Evolutionary conservation across 2,113 vertebrate genomes (phyloP).

Genomic region (Tricholaema leucomelas): DNA sequence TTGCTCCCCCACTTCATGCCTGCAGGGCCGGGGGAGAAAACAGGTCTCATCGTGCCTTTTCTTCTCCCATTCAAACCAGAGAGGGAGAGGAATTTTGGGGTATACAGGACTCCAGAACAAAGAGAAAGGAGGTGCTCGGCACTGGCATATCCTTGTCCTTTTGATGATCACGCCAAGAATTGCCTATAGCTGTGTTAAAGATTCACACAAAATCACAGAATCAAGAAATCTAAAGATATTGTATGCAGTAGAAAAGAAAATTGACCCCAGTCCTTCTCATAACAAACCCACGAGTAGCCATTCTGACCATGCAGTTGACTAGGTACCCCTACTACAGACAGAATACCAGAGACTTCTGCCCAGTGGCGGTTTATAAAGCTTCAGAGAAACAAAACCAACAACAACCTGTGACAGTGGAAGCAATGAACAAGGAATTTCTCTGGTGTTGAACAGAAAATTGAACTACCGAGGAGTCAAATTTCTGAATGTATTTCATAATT

Average conservation of each 20-base stretch:
- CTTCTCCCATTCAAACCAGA: too few relatives aligned
- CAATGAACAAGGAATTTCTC: background rate
- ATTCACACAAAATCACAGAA: background rate
- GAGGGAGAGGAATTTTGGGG: too few relatives aligned
- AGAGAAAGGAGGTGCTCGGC: background rate
- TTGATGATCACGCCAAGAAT: background rate
- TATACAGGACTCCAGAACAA: too few relatives aligned
- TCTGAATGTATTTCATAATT: background rate
- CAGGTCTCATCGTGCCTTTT: too few relatives aligned
- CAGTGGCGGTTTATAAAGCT: background rate
- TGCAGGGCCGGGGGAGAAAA: too few relatives aligned
- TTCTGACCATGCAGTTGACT: background rate
- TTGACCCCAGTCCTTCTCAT: background rate
- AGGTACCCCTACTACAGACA: background rate
- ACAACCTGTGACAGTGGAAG: background rate
- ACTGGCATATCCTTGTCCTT: background rate
- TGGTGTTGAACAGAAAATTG: background rate
- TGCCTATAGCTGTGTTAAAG: background rate
- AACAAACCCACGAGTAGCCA: background rate
- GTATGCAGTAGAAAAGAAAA: background rate
- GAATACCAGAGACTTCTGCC: background rate
- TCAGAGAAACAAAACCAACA: background rate
- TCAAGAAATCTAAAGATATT: background rate
- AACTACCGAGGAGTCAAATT: background rate
- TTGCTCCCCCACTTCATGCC: too few relatives aligned